These are phyloP conservation scores for Stegastes partitus DNA, from an alignment of 2,113 vertebrate species.

Conservation along the genomic window DNA sequence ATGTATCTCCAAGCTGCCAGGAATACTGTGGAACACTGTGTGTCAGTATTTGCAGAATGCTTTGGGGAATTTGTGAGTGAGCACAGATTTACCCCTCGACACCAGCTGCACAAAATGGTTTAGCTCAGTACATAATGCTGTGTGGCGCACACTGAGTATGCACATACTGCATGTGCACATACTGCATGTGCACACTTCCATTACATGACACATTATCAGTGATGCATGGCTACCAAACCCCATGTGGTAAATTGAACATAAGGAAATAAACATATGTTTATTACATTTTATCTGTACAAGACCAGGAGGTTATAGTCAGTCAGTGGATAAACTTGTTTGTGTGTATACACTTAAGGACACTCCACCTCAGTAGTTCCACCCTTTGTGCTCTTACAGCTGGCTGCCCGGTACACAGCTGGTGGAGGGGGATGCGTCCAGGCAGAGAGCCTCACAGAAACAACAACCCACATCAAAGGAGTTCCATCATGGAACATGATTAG, in stretches of 20 bases:
- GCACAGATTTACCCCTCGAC: background rate
- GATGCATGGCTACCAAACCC: background rate
- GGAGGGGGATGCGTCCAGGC: constrained; percentile 68
- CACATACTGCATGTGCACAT: background rate
- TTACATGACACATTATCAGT: background rate
- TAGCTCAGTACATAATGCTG: background rate
- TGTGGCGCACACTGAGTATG: too few relatives aligned
- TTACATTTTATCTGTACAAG: background rate
- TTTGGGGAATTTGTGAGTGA: background rate
- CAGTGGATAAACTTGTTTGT: background rate
- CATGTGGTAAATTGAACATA: background rate
- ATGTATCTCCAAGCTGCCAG: background rate
- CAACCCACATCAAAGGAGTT: constrained; percentile 80
- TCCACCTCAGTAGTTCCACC: constrained; percentile 17
- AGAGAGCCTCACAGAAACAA: constrained; percentile 63
- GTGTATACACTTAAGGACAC: constrained; percentile 11
- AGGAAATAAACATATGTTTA: background rate
- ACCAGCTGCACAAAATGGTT: constrained; percentile 1
- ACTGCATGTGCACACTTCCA: background rate
- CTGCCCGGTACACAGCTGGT: constrained; percentile 63
- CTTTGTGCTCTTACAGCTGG: constrained; percentile 30
- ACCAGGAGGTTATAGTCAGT: background rate
- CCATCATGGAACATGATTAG: constrained; percentile 69
- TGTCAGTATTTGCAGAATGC: background rate
- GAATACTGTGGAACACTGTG: background rate